Conservation (phyloP, 2,113 vertebrate genomes). For the Apistogramma diplotaenia region DNA sequence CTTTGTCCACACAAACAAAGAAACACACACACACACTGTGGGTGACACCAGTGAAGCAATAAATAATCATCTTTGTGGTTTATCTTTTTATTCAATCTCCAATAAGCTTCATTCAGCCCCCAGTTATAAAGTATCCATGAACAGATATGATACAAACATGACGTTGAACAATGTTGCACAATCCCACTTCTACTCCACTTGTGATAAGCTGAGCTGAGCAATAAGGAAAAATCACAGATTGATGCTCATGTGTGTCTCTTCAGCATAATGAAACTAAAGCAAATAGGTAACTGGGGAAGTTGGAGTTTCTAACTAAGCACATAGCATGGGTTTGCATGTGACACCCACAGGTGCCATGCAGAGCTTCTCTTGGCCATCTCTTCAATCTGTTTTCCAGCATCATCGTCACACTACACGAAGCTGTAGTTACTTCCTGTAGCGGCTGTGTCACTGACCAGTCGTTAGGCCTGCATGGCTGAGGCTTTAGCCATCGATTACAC, state of each 20-base stretch:
- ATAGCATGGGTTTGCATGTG: too few species aligned
- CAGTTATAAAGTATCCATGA: slow-evolving; percentile 11
- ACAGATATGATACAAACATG: slow-evolving; percentile 17
- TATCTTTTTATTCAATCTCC: neutral
- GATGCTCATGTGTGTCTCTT: neutral
- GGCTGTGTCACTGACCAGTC: too few species aligned
- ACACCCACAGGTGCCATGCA: too few species aligned
- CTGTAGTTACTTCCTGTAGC: too few species aligned
- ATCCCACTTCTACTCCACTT: neutral
- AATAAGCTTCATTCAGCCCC: slow-evolving; percentile 2
- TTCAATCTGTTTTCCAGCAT: too few species aligned
- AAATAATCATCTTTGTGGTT: slow-evolving; percentile 37
- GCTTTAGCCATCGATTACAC: too few species aligned
- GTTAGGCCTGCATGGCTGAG: too few species aligned
- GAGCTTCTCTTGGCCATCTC: too few species aligned
- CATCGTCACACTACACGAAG: too few species aligned
- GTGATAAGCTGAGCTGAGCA: neutral
- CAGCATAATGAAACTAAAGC: neutral
- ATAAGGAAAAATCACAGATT: neutral
- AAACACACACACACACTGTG: neutral
- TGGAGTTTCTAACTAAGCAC: too few species aligned
- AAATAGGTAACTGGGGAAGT: too few species aligned
- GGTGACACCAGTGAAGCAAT: neutral
- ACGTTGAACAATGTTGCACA: neutral
- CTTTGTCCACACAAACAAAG: neutral